Evolutionary conservation across 2,888 invertebrate genomes (phyloP), one percentile per base, ranked within the genome.

Genomic region (Arenicola marina): DNA sequence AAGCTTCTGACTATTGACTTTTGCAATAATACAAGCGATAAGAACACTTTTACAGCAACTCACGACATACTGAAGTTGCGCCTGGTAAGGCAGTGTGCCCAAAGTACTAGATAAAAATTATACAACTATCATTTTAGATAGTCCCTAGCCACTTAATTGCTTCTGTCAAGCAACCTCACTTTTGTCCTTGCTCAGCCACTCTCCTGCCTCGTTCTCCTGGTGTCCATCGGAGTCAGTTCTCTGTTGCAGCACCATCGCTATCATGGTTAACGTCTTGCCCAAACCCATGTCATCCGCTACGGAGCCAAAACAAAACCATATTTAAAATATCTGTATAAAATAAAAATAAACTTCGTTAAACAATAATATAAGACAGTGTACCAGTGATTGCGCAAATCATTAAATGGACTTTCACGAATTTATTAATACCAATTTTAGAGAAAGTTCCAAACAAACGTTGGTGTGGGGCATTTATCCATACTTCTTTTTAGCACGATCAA

Each of bases 241-340:
- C 66, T 82, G 78, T 60, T 78, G 76, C 45, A 84, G 61, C 33
- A 86, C 75, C 59, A 85, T 75, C 0, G 85, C 76, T n/a, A 86
- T 85, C 78, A 84, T 83, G 2, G 84, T 83, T 51, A 86, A 69
- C 0, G 86, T 86, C 70, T 86, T 86, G 26, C 86, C 86, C n/a
- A 86, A 77, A 38, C 86, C 86, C 85, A 86, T 85, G 67, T 86
- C 85, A 74, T 86, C 85, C 62, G 85, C 86, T 83, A 70, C 28
- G 69, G 67, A 38, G 28, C 55, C 62, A 44, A 58, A 48, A 18
- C 4, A 31, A 7, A 28, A 28, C 15, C 24, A n/a, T 54, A 54
- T 21, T 15, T 18, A 4, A 54, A 38, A 38, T 15, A 38, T 18
- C 38, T 11, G 11, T 11, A 18, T 15, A 18, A 38, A 38, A 18